Percentiles rank a stretch among this genome's conserved stretches.
Conservation (phyloP, 2,888 invertebrate species). For the Vannuccia rotundouncinata region DNA sequence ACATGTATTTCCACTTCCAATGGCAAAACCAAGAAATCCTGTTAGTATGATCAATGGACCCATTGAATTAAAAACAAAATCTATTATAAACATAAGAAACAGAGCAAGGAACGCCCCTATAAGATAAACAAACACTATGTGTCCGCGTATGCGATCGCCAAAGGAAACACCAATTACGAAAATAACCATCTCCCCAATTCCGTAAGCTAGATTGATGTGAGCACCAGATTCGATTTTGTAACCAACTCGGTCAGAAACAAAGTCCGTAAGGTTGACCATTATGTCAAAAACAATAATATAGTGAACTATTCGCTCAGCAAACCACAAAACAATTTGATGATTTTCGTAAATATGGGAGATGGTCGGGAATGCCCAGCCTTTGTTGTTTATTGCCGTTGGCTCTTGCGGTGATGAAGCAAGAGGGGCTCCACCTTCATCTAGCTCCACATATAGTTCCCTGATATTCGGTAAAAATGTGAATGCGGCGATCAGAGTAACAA, state of each 20-base stretch:
- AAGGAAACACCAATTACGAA: conserved; percentile 30
- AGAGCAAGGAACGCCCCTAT: conserved; percentile 29
- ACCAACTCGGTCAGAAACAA: conserved; percentile 8
- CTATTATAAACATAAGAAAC: conserved; percentile 19
- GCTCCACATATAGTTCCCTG: conserved; percentile 12
- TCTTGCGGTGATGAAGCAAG: background rate
- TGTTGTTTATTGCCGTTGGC: background rate
- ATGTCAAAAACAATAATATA: conserved; percentile 39
- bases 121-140: conserved; percentile 30
- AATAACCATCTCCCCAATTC: conserved; percentile 36
- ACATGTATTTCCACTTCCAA: conserved; percentile 37
- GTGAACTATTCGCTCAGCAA: conserved; percentile 34
- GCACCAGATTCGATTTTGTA: background rate
- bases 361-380: conserved; percentile 30
- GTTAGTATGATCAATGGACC: conserved; percentile 30
- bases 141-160: conserved; percentile 36
- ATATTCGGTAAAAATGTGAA: conserved; percentile 24
- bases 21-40: conserved; percentile 30
- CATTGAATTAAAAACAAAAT: background rate
- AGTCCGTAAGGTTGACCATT: conserved; percentile 35
- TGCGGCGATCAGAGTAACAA: background rate
- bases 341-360: conserved; percentile 32
- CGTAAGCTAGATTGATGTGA: conserved; percentile 10
- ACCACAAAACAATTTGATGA: conserved; percentile 36
- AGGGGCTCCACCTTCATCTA: background rate